phyloP scores from a whole-genome alignment of 92 coral and sea anemone species.

The Siderastrea radians region DNA sequence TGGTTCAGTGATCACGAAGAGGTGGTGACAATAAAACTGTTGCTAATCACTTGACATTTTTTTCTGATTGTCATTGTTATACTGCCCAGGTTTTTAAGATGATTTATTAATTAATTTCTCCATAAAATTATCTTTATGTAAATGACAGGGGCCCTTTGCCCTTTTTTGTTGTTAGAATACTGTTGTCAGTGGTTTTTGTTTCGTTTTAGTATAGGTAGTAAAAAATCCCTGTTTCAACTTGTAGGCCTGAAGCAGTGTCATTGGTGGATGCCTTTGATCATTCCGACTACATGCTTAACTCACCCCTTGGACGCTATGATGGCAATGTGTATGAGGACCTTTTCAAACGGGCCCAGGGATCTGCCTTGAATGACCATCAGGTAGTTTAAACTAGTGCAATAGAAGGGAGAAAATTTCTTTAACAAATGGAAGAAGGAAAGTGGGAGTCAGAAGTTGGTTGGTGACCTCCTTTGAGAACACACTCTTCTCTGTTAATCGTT shows the following conservation, averaged over 20 bases:
- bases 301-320: conserved; percentile 91
- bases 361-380: conserved; percentile 75
- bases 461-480: neutral
- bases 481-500: too few species aligned
- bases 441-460: neutral
- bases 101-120: too few species aligned
- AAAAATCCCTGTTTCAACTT: neutral
- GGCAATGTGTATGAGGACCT: conserved; percentile 97
- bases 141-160: neutral
- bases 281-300: conserved; percentile 82
- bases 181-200: neutral
- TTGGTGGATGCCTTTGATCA: conserved; percentile 93
- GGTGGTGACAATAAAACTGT: neutral
- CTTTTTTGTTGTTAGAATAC: neutral
- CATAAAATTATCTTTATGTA: neutral
- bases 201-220: neutral
- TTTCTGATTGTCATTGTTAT: neutral
- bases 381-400: conserved; percentile 30
- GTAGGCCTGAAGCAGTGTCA: conserved; percentile 91
- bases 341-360: conserved; percentile 84
- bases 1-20: neutral
- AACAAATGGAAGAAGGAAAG: neutral
- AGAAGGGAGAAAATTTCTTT: too few species aligned
- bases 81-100: neutral
- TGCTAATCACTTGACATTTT: too few species aligned